These are phyloP conservation scores for Xyrichtys novacula DNA, from an alignment of 2,797 vertebrate genomes.

Conservation along the genomic window DNA sequence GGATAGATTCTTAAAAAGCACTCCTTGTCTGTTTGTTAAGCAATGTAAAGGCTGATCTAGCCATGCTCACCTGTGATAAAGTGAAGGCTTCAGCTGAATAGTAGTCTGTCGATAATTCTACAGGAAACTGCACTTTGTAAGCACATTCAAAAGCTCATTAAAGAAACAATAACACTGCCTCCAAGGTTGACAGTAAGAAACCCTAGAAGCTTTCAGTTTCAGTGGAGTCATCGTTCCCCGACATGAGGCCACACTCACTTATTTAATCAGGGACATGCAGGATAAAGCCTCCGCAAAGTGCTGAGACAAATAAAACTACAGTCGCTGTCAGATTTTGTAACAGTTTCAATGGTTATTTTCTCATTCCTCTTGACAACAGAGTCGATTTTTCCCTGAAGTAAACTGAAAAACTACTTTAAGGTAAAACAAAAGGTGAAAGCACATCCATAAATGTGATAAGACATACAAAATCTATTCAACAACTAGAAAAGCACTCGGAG, in stretches of 20 bases:
- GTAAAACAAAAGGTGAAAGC: slow-evolving; percentile 2
- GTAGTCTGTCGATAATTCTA: slow-evolving; percentile 33
- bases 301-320: background rate
- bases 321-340: slow-evolving; percentile 38
- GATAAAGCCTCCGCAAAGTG: background rate
- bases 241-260: slow-evolving; percentile 19
- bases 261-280: slow-evolving; percentile 18
- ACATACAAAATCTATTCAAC: background rate
- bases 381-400: background rate
- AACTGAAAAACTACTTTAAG: background rate
- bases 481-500: too few relatives aligned
- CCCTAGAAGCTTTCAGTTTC: slow-evolving; percentile 13
- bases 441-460: background rate
- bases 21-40: slow-evolving; percentile 5
- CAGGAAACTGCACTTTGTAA: slow-evolving; percentile 43
- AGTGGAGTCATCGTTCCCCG: slow-evolving; percentile 23
- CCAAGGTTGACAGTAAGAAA: slow-evolving; percentile 23
- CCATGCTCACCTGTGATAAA: slow-evolving; percentile 24
- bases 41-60: slow-evolving; percentile 41
- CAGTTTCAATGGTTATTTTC: slow-evolving; percentile 19
- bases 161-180: slow-evolving; percentile 31
- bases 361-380: slow-evolving; percentile 1
- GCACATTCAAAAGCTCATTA: slow-evolving; percentile 60
- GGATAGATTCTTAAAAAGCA: background rate
- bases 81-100: slow-evolving; percentile 36